These are phyloP conservation scores for Ia io DNA, from an alignment of 2,113 vertebrate genomes.

Conservation along the genomic window DNA sequence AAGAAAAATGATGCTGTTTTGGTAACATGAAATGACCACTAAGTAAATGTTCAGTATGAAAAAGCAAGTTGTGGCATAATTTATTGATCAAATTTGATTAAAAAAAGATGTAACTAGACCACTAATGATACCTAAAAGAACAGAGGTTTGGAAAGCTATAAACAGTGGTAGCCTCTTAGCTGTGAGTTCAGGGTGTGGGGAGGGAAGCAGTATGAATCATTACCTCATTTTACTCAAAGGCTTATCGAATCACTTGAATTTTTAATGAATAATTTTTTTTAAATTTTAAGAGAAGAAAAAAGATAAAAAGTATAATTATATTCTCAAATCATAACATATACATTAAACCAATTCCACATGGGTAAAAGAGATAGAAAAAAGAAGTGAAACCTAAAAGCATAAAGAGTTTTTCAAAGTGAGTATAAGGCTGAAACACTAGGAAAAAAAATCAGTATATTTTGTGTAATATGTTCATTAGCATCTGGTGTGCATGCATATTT, in stretches of 20 bases:
- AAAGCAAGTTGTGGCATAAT: background rate
- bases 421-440: background rate
- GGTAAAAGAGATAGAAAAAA: background rate
- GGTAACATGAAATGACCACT: background rate
- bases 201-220: background rate
- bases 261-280: background rate
- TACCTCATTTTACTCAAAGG: background rate
- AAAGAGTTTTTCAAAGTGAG: background rate
- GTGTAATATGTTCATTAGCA: background rate
- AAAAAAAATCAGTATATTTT: background rate
- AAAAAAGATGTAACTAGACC: background rate
- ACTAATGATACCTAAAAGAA: too few relatives aligned
- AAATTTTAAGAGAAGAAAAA: background rate
- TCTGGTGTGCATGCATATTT: background rate
- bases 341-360: background rate
- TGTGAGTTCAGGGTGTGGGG: accelerated
- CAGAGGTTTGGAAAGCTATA: background rate
- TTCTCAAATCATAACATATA: background rate
- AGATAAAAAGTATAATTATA: background rate
- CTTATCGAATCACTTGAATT: background rate
- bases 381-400: background rate
- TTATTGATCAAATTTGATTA: background rate
- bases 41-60: background rate
- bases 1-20: background rate
- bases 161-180: background rate